Conservation (phyloP, 2,888 invertebrate genomes). For the Spilosoma lubricipeda region DNA sequence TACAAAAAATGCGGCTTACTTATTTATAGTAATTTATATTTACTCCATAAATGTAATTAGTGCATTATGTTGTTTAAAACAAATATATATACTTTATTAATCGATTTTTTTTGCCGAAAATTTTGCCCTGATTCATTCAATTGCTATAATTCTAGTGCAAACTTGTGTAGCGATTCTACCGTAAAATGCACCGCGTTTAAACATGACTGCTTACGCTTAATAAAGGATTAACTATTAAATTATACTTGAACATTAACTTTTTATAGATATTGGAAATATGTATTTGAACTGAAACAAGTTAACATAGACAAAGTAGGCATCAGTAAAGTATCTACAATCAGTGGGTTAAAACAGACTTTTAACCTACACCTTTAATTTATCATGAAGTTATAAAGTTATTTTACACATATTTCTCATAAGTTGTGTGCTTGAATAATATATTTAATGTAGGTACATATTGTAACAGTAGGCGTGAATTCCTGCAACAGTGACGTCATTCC, state of each 20-base stretch:
- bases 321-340: neutral
- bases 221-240: too few relatives aligned
- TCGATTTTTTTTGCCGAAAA: too few relatives aligned
- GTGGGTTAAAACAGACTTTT: neutral
- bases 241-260: neutral
- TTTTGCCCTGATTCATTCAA: neutral
- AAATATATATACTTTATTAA: too few relatives aligned
- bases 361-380: neutral
- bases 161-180: neutral
- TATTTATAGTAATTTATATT: neutral
- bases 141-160: neutral
- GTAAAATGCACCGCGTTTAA: too few relatives aligned
- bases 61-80: too few relatives aligned
- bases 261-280: neutral
- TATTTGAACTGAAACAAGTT: neutral
- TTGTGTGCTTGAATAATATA: conserved; percentile 1
- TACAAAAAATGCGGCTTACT: too few relatives aligned
- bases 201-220: too few relatives aligned
- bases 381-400: neutral
- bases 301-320: neutral
- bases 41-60: neutral
- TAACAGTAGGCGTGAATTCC: conserved; percentile 39
- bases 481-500: conserved; percentile 59
- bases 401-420: neutral
- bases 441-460: conserved; percentile 6